Base-by-base conservation (phyloP, 2,113 vertebrate species). In the Gracilinanus agilis region DNA sequence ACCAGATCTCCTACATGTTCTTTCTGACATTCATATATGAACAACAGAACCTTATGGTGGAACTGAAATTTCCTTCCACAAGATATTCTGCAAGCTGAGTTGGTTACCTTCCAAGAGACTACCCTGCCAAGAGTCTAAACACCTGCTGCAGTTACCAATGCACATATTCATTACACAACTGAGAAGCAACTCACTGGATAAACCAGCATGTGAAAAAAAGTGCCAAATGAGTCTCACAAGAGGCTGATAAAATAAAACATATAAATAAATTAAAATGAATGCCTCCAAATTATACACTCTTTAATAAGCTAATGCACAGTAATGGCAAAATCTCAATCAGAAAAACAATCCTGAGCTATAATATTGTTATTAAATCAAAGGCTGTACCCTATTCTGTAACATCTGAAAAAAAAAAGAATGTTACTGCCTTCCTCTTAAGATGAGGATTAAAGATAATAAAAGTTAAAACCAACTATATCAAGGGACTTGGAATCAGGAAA, bases 221-320 rank as follows among this genome's bases (percentile, higher is more conserved):
- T 75, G 92, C 96, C 96, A 97, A 91, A 93, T 24, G 90, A 24
- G 90, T 54, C 89, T 95, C 91, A 7, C 40, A 44, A 94, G 94
- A 97, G 90, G 67, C 75, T 75, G 95, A 96, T 94, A n/a, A 96
- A 96, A 97, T 94, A 83, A 95, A 97, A 96, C 90, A 95, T 96
- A 94, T 89, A 96, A 97, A 88, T 96, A 94, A 94, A 94, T 96
- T 91, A 61, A 89, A 92, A 89, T 10, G 91, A 88, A n/a, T 27
- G 2, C 91, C 95, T 97, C 95, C 96, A 96, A 97, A 97, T 58
- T 89, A 90, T 90, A 91, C 96, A 96, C 83, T 75, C 95, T 93
- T 95, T 54, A 44, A 53, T 53, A 94, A 67, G 23, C 49, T 40
- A 90, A 55, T 2, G 27, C 55, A n/a, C 12, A 67, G 4, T 5